Base-by-base conservation (phyloP, 2,888 invertebrate species). In the Plagodis pulveraria region DNA sequence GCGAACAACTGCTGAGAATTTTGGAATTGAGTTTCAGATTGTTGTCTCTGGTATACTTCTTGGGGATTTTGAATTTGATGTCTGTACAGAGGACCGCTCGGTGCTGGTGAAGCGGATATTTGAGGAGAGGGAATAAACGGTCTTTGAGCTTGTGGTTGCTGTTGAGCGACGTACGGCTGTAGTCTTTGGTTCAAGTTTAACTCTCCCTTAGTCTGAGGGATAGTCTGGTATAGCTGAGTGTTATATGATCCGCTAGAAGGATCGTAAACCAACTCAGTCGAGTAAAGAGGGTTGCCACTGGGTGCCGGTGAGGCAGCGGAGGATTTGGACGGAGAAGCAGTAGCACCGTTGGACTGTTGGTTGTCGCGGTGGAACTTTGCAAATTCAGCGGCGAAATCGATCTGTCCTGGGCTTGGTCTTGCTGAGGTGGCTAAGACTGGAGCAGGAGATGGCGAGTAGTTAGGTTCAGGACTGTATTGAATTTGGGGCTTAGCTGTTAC, bases 161-260 rank as follows among this genome's bases (percentile, higher is more conserved):
- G 93, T 46, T 93, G 94, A 56, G 95, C 94, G 5, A 96, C 96
- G 87, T 94, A 96, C 0, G 96, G 96, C 84, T 96, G 96, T 71
- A 96, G 94, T 74, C 95, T 94, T 78, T 96, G 96, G 84, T 95
- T 96, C 67, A 96, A 82, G 70, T 94, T 94, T 74, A 96, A 93
- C 72, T 96, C 96, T 64, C 95, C 96, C 65, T 94, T 94, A 46
- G 95, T 95, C 84, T 96, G 96, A 33, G 96, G 96, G 52, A 96
- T 86, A 12, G 95, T 93, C 83, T 97, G 97, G 90, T 95, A 96
- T 44, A 96, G 89, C 71, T 96, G 96, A 35, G 96, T 96, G 77
- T 96, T 95, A 92, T 97, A 97, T 74, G 95, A 95, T 50, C 96
- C 96, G 70, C 95, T 95, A 38, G 94, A 82, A 22, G 96, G 96